Conservation (phyloP, 1,140 invertebrate genomes). For the Sitobion miscanthi region DNA sequence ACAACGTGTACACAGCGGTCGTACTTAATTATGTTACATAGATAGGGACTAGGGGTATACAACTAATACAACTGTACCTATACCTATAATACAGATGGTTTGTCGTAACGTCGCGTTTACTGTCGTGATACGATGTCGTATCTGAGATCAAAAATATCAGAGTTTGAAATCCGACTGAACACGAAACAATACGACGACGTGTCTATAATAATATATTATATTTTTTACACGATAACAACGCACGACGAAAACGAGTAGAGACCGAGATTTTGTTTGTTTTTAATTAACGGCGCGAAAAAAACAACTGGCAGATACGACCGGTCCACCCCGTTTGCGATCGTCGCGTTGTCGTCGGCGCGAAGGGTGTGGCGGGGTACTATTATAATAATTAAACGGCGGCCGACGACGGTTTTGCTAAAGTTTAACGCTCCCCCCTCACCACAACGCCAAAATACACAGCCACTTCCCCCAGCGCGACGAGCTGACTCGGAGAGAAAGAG, state of each 20-base stretch:
- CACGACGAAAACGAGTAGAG: background rate
- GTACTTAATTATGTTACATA: background rate
- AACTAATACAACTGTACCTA: no score
- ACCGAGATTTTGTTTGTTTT: background rate
- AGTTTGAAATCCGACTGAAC: background rate
- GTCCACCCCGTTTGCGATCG: background rate
- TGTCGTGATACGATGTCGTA: background rate
- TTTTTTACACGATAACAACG: background rate
- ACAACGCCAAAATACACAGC: background rate
- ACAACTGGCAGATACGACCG: background rate
- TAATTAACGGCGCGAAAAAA: background rate
- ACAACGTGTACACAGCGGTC: background rate
- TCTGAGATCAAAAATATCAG: background rate
- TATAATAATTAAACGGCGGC: slow-evolving; percentile 19
- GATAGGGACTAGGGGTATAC: no score
- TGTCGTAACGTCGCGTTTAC: background rate
- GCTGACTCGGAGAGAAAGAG: no score
- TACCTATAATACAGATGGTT: background rate
- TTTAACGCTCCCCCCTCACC: background rate
- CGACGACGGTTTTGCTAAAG: background rate
- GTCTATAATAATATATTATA: background rate
- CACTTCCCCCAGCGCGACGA: background rate
- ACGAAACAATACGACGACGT: background rate
- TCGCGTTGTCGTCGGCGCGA: no score
- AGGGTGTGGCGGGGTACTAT: background rate